These are phyloP conservation scores for Stenopsyche tienmushanensis DNA, from an alignment of 1,140 invertebrate genomes.

Conservation along the genomic window DNA sequence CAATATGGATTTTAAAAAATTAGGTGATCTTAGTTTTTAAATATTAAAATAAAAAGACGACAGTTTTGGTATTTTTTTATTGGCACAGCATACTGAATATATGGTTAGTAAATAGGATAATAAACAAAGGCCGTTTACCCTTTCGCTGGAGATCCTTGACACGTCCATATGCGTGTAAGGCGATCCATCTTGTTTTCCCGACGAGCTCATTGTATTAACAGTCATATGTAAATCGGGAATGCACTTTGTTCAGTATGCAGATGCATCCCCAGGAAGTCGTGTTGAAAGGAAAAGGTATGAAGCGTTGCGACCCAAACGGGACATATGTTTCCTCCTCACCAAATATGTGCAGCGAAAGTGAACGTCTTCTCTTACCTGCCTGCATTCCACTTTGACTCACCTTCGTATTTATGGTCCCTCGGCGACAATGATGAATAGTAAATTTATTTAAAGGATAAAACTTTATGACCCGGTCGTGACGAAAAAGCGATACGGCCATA, in stretches of 20 bases:
- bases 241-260: slow-evolving; percentile 29
- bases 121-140: too few species aligned
- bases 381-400: not conserved
- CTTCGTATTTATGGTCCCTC: too few species aligned
- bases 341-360: slow-evolving; percentile 21
- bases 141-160: not conserved
- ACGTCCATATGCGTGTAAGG: not conserved
- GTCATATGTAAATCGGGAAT: slow-evolving; percentile 13
- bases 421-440: too few species aligned
- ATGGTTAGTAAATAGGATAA: too few species aligned
- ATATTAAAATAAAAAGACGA: too few species aligned
- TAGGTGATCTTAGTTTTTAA: too few species aligned
- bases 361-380: slow-evolving; percentile 22
- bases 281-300: slow-evolving; percentile 31
- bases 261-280: slow-evolving; percentile 35
- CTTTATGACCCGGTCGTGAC: too few species aligned
- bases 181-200: slow-evolving; percentile 10
- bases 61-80: too few species aligned
- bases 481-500: too few species aligned
- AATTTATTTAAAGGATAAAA: too few species aligned
- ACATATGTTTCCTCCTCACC: slow-evolving; percentile 29
- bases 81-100: too few species aligned
- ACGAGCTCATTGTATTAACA: not conserved
- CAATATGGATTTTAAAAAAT: too few species aligned
- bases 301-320: slow-evolving; percentile 26